Evolutionary conservation across 1,140 invertebrate genomes (phyloP).

Genomic region (Micrasema longulum): DNA sequence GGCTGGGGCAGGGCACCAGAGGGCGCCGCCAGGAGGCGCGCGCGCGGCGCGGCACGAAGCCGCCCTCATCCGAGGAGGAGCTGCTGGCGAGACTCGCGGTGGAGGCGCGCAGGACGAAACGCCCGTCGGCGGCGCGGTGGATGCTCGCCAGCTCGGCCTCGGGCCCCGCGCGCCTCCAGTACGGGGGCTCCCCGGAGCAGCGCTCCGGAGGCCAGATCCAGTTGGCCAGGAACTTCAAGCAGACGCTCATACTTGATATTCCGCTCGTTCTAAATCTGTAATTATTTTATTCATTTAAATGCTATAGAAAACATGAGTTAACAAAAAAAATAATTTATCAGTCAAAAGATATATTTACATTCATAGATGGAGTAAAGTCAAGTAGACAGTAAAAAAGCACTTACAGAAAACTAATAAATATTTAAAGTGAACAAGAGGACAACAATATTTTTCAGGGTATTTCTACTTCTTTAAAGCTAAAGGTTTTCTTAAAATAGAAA

Average conservation of each 20-base stretch:
- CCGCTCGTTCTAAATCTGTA: conserved; percentile 90
- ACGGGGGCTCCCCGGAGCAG: conserved; percentile 69
- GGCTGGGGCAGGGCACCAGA: conserved; percentile 74
- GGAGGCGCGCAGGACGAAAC: conserved; percentile 77
- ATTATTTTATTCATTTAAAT: too few relatives aligned
- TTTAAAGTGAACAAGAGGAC: too few relatives aligned
- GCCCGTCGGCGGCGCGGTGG: conserved; percentile 78
- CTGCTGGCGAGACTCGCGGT: conserved; percentile 67
- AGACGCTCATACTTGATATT: conserved; percentile 90
- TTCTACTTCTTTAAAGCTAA: too few relatives aligned
- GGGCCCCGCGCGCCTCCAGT: conserved; percentile 32
- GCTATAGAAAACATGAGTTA: too few relatives aligned
- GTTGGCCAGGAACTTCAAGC: conserved; percentile 72
- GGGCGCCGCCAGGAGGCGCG: conserved; percentile 76
- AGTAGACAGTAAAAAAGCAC: too few relatives aligned
- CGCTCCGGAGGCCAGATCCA: conserved; percentile 78
- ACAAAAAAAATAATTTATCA: too few relatives aligned
- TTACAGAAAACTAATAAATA: too few relatives aligned
- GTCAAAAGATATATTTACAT: too few relatives aligned
- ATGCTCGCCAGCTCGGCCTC: conserved; percentile 68
- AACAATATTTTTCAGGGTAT: too few relatives aligned
- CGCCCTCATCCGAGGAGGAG: conserved; percentile 80
- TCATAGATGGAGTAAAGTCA: too few relatives aligned
- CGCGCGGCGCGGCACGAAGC: conserved; percentile 75
- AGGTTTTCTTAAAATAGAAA: too few relatives aligned